phyloP scores from a whole-genome alignment of 1,140 invertebrate species.

The Drosophila nikananu region DNA sequence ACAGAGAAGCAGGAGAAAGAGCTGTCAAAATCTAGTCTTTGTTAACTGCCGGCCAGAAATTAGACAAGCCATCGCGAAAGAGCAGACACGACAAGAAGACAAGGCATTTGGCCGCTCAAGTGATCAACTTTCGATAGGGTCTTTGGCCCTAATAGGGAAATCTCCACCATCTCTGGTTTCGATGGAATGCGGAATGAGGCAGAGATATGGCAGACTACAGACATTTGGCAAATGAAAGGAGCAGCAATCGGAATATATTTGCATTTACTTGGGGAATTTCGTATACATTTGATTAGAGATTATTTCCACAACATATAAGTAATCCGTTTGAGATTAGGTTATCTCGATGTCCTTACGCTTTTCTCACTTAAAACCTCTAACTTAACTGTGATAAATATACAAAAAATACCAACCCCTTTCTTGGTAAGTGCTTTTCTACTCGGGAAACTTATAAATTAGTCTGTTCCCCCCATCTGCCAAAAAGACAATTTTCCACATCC shows the following conservation, averaged over 20 bases:
- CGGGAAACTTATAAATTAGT: conserved; percentile 30
- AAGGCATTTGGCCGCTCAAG: conserved; percentile 42
- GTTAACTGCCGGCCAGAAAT: conserved; percentile 47
- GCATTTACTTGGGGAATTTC: neutral
- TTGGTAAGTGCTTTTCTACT: conserved; percentile 21
- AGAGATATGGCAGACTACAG: neutral
- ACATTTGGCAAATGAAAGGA: conserved; percentile 1
- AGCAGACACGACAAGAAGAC: conserved; percentile 32
- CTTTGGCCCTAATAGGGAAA: conserved; percentile 32
- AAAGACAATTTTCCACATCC: conserved; percentile 39
- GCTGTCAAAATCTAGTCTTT: conserved; percentile 50
- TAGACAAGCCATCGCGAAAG: conserved; percentile 24
- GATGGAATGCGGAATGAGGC: conserved; percentile 12
- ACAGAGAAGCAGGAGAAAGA: conserved; percentile 19
- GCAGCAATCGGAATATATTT: neutral
- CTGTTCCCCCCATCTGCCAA: conserved; percentile 18
- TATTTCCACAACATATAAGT: neutral
- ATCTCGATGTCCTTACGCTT: neutral
- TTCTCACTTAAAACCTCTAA: neutral
- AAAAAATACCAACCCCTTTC: conserved; percentile 1
- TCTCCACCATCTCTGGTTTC: neutral
- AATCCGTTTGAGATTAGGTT: neutral
- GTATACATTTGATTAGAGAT: neutral
- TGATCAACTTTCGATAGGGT: conserved; percentile 47
- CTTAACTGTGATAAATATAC: neutral